phyloP scores from a whole-genome alignment of 2,797 vertebrate species.

The Liparis tanakae region DNA sequence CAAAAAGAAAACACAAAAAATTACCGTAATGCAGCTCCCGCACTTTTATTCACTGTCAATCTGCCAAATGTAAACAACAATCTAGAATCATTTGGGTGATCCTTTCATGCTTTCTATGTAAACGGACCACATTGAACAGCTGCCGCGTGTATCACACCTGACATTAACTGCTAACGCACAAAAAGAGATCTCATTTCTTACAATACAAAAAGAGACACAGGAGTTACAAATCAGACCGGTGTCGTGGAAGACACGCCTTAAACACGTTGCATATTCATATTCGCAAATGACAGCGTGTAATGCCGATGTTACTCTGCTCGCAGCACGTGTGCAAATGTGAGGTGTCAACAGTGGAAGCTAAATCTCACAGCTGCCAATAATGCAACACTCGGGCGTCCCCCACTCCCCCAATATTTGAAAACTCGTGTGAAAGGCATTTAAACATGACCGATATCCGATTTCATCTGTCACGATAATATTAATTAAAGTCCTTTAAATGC shows the following conservation, averaged over 20 bases:
- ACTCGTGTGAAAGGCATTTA: conserved; percentile 88
- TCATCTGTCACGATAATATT: conserved; percentile 90
- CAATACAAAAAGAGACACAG: not conserved
- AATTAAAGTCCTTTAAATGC: conserved; percentile 96
- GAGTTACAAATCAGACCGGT: not conserved
- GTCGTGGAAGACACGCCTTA: not conserved
- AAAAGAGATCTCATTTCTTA: not conserved
- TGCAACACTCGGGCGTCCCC: conserved; percentile 69
- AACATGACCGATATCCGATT: conserved; percentile 91
- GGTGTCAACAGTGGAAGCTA: conserved; percentile 47
- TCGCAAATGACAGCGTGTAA: conserved; percentile 15
- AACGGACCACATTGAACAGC: conserved; percentile 8
- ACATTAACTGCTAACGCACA: not conserved
- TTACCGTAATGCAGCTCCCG: not conserved
- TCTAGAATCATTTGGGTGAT: conserved; percentile 57
- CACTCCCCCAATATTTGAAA: conserved; percentile 82
- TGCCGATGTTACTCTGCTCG: conserved; percentile 11
- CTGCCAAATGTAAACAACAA: conserved; percentile 29
- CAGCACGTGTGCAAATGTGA: conserved; percentile 31
- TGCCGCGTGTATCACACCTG: conserved; percentile 16
- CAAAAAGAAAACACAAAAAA: not conserved
- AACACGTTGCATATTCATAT: not conserved
- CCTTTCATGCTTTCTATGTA: conserved; percentile 26
- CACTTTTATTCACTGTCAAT: conserved; percentile 14
- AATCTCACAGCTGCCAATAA: conserved; percentile 79